Evolutionary conservation across 2,797 vertebrate species (phyloP).

Genomic region (Onychomys leucogaster): DNA sequence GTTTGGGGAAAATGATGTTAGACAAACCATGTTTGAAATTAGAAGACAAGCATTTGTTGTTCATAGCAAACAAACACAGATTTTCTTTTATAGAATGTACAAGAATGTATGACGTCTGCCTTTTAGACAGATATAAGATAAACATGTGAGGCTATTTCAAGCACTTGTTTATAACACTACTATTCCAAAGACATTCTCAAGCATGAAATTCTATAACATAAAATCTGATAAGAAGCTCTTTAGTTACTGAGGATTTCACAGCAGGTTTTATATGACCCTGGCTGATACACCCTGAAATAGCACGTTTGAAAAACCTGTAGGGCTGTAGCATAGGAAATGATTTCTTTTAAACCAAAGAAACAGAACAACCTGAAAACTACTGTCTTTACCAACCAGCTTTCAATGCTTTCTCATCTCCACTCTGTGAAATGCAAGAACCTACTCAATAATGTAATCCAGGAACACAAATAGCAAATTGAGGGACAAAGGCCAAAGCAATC

Average conservation of each 20-base stretch:
- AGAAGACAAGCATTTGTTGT: not conserved
- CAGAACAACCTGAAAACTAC: not conserved
- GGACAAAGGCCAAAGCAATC: conserved; percentile 49
- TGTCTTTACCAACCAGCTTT: not conserved
- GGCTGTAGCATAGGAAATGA: conserved; percentile 22
- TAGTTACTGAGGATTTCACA: conserved; percentile 22
- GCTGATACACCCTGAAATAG: not conserved
- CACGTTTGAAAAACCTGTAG: conserved; percentile 40
- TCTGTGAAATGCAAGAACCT: conserved; percentile 9
- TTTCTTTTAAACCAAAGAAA: conserved; percentile 45
- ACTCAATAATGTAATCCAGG: conserved; percentile 13
- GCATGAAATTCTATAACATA: conserved; percentile 47
- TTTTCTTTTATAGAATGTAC: not conserved
- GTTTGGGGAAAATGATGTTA: not conserved
- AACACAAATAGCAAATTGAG: conserved; percentile 26
- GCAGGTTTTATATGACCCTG: not conserved
- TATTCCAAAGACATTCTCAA: conserved; percentile 49
- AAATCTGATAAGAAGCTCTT: conserved; percentile 23
- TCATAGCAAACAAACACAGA: conserved; percentile 23
- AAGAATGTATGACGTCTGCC: not conserved
- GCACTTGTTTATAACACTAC: not conserved
- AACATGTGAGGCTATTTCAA: not conserved
- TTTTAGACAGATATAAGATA: conserved; percentile 40
- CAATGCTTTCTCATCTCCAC: not conserved
- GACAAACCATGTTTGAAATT: not conserved